A percentile compares a stretch with the other conserved stretches of the same genome.
phyloP scores from a whole-genome alignment of 1,140 invertebrate genomes.

The Drosophila santomea region DNA sequence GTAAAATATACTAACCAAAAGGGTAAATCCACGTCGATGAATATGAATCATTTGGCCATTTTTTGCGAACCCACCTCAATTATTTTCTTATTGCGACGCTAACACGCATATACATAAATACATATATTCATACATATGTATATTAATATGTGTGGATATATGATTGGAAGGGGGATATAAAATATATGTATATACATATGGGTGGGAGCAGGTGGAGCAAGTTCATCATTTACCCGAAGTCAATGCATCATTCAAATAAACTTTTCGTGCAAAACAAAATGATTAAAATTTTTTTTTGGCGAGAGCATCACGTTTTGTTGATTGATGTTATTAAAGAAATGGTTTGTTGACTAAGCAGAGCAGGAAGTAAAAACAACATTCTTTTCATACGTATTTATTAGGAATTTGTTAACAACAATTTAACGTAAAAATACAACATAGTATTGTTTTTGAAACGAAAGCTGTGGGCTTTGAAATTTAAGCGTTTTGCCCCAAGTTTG shows the following conservation, averaged over 20 bases:
- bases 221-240: constrained; percentile 23
- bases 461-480: no score
- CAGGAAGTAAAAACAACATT: constrained; percentile 24
- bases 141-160: constrained; percentile 9
- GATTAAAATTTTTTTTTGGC: constrained; percentile 32
- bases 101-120: constrained; percentile 11
- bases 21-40: constrained; percentile 14
- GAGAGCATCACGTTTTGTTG: constrained; percentile 27
- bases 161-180: constrained; percentile 13
- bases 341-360: constrained; percentile 24
- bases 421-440: no score
- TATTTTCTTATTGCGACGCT: constrained; percentile 57
- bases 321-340: constrained; percentile 17
- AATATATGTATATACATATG: constrained; percentile 9
- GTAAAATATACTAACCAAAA: background rate
- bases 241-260: constrained; percentile 52
- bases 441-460: no score
- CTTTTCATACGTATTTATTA: no score
- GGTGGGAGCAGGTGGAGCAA: constrained; percentile 35
- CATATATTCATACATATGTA: background rate
- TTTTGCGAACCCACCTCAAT: constrained; percentile 51
- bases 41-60: constrained; percentile 1
- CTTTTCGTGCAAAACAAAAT: constrained; percentile 56
- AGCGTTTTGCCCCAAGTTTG: background rate
- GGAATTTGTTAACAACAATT: no score